These are phyloP conservation scores for Sepioteuthis lessoniana DNA, from an alignment of 2,888 invertebrate genomes.

Conservation along the genomic window DNA sequence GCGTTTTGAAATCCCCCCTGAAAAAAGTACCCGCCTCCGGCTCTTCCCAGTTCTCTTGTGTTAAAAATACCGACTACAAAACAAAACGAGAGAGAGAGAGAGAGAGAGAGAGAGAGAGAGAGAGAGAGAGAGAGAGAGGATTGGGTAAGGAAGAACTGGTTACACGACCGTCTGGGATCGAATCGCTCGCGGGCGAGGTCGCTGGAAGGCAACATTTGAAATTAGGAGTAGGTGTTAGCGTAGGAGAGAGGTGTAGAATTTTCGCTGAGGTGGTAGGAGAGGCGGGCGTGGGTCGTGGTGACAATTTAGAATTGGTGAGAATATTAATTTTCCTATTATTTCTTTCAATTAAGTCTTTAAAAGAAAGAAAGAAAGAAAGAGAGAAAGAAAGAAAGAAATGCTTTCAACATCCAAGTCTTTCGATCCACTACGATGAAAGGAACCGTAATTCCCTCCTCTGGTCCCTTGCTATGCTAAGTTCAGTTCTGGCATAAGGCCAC, in stretches of 20 bases:
- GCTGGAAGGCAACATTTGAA: neutral
- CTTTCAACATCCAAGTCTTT: no score
- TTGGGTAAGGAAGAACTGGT: neutral
- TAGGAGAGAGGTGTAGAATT: no score
- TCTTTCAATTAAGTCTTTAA: neutral
- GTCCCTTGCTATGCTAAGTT: no score
- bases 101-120: neutral
- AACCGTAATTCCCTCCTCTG: no score
- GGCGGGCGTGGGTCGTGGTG: neutral
- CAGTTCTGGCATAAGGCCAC: no score
- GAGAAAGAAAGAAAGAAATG: neutral
- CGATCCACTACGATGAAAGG: no score
- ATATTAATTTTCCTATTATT: neutral
- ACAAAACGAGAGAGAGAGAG: neutral
- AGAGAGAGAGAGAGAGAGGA: neutral
- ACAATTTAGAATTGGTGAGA: neutral
- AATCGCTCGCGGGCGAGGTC: constrained; percentile 33
- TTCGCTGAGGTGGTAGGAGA: no score
- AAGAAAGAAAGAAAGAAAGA: neutral
- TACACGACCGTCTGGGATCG: neutral
- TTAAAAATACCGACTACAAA: neutral
- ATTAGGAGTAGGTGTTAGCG: neutral
- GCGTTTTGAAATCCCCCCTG: neutral
- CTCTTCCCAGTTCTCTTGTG: constrained; percentile 15
- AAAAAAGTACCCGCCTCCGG: neutral